Conservation (phyloP, 2,113 vertebrate species). For the Onychostoma macrolepis region DNA sequence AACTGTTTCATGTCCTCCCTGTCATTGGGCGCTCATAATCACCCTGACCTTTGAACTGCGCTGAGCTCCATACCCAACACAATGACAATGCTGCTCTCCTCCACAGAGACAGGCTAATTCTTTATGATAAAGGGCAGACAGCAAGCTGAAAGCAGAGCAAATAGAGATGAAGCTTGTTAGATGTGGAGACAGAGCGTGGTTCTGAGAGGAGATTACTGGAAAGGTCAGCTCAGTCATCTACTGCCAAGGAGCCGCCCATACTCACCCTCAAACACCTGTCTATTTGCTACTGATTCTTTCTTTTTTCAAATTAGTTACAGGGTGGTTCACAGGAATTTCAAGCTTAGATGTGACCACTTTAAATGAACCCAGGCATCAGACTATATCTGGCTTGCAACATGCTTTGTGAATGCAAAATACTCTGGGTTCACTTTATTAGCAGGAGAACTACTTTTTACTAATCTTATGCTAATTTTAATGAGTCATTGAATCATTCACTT, state of each 20-base stretch:
- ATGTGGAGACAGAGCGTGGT: neutral
- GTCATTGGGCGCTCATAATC: slow-evolving; percentile 12
- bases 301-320: slow-evolving; percentile 1
- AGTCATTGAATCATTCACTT: neutral
- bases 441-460: neutral
- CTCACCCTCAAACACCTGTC: slow-evolving; percentile 2
- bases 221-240: slow-evolving; percentile 49
- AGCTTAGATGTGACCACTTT: neutral
- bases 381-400: neutral
- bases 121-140: slow-evolving; percentile 47
- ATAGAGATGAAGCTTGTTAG: slow-evolving; percentile 41
- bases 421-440: neutral
- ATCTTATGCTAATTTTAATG: neutral
- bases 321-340: slow-evolving; percentile 9
- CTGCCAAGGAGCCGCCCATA: slow-evolving; percentile 5
- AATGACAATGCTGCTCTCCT: slow-evolving; percentile 1
- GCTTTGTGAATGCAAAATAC: no score
- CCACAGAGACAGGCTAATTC: slow-evolving; percentile 20
- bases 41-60: slow-evolving; percentile 31
- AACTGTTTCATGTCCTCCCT: neutral
- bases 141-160: slow-evolving; percentile 44
- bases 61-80: slow-evolving; percentile 16
- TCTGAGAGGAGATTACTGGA: slow-evolving; percentile 20
- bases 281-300: neutral
- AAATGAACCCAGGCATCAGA: neutral